Conservation (phyloP, 1,140 invertebrate genomes). For the Neodiprion fabricii region DNA sequence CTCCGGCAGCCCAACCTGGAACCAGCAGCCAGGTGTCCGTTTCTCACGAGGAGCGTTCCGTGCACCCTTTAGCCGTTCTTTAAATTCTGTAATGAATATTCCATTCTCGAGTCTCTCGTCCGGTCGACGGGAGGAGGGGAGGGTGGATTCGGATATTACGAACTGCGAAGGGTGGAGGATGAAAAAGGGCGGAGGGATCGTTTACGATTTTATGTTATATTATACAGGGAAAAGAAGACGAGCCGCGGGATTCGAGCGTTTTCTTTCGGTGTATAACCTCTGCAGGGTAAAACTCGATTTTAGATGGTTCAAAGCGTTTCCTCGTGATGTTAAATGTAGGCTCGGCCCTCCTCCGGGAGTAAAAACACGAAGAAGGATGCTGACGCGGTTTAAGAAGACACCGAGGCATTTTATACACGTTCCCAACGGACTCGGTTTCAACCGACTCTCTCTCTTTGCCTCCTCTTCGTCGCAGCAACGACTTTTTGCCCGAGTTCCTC, state of each 20-base stretch:
- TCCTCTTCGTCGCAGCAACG: neutral
- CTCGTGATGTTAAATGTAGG: no score
- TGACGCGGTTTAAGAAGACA: neutral
- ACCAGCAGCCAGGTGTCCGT: constrained; percentile 6
- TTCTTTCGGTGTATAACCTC: neutral
- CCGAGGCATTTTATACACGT: constrained; percentile 7
- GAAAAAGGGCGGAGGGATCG: no score
- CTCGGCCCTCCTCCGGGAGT: neutral
- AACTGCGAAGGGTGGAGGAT: constrained; percentile 19
- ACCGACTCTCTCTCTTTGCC: neutral
- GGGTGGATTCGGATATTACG: constrained; percentile 19
- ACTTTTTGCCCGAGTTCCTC: constrained; percentile 14
- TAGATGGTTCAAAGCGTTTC: no score
- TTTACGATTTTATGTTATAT: no score
- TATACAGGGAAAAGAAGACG: neutral
- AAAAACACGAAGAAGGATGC: constrained; percentile 5
- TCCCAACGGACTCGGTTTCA: neutral
- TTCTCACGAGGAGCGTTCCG: constrained; percentile 12
- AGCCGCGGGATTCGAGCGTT: neutral
- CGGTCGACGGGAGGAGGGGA: constrained; percentile 13
- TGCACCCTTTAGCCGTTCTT: constrained; percentile 31
- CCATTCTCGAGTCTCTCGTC: constrained; percentile 29
- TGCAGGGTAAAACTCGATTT: no score
- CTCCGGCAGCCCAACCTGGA: constrained; percentile 8
- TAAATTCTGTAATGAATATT: constrained; percentile 44